These are phyloP conservation scores for Hephaestus fuliginosus DNA, from an alignment of 2,797 vertebrate genomes.

Conservation along the genomic window DNA sequence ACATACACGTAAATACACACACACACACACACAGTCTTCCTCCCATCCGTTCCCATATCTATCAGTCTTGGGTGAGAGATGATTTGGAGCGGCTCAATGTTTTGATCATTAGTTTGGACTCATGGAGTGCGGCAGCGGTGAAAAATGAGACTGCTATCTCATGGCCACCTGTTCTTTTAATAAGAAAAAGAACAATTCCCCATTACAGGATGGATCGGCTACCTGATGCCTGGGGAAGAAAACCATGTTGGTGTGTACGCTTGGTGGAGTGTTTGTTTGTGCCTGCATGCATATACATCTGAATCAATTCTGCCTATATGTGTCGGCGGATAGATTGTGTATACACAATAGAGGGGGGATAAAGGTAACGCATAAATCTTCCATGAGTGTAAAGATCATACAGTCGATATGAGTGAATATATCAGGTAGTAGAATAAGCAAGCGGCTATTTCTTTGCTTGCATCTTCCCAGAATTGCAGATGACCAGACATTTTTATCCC, in stretches of 20 bases:
- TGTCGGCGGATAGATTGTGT: constrained; percentile 22
- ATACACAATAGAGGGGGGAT: background rate
- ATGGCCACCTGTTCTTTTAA: constrained; percentile 81
- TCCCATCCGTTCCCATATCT: constrained; percentile 58
- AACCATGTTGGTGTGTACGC: constrained; percentile 26
- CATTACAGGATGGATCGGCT: constrained; percentile 64
- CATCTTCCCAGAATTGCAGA: background rate
- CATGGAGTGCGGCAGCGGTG: constrained; percentile 70
- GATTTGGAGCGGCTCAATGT: constrained; percentile 75
- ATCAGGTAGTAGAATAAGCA: background rate
- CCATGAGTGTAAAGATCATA: constrained; percentile 17
- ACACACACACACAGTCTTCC: constrained; percentile 14
- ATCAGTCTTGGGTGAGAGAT: constrained; percentile 72
- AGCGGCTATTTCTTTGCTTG: background rate
- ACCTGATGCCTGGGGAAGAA: constrained; percentile 53
- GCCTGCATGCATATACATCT: constrained; percentile 9
- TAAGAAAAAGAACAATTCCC: constrained; percentile 78
- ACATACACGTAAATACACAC: background rate
- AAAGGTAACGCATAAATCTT: constrained; percentile 26
- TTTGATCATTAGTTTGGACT: constrained; percentile 83
- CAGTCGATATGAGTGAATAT: constrained; percentile 8
- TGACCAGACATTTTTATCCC: background rate
- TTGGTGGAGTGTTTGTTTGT: constrained; percentile 38
- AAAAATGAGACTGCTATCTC: constrained; percentile 76
- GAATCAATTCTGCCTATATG: constrained; percentile 34